Evolutionary conservation across 2,797 vertebrate species (phyloP), one percentile per base, ranked within the genome.

Genomic region (Myoxocephalus aenaeus): DNA sequence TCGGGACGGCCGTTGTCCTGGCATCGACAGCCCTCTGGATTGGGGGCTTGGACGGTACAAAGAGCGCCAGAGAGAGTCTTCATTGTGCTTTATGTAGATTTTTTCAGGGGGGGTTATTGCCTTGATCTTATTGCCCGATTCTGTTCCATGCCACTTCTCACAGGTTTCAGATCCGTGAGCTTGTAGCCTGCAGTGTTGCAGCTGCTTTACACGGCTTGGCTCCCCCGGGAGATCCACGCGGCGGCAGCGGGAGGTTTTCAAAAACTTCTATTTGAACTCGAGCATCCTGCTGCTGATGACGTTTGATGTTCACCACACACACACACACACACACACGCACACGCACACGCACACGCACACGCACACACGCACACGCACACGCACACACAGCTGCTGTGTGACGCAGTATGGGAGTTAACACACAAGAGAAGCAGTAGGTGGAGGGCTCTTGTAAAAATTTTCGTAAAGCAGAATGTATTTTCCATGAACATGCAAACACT

Each of bases 1-100:
- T 22, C 65, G 46, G 46, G 78, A 51, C 63, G 56, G 53, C 69
- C 42, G 51, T 84, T 84, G 85, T 85, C 62, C 68, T 64, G 65
- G 70, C 82, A 75, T 50, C 4, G 0, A 29, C 22, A 59, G 59
- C 40, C 25, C 65, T 48, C 27, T 61, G 57, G 51, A 56, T 20
- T 65, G 69, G 11, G 71, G 68, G 20, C 68, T 46, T 18, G 58
- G 53, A 40, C 59, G 18, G 51, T 11, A 62, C 68, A 78, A 61
- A 75, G 67, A 65, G 58, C 7, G 38, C 17, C 69, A 34, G 34
- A 34, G 34, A 34, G 7, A 7, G 58, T 62, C 70, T 70, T 70
- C 25, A 46, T 5, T 59, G 22, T 17, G 20, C 42, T 71, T 69
- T 12, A 67, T 46, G 27, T 4, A 29, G 64, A 65, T 71, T 78